Evolutionary conservation across 2,113 vertebrate species (phyloP).

Genomic region (Nothobranchius kuhntae): DNA sequence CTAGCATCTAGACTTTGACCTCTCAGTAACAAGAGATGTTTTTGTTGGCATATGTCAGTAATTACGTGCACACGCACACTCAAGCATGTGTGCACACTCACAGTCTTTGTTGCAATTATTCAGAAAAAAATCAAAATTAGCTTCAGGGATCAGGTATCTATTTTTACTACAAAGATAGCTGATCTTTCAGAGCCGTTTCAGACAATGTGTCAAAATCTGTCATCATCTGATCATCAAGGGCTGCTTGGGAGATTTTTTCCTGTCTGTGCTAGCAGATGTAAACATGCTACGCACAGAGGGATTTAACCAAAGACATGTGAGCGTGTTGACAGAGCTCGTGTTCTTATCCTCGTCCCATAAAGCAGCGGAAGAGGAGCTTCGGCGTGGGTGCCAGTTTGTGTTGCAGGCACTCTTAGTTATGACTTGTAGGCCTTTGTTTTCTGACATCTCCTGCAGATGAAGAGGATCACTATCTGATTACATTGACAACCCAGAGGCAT

Average conservation of each 20-base stretch:
- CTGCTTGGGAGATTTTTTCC: constrained; percentile 18
- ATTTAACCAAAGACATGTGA: constrained; percentile 48
- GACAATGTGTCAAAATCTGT: constrained; percentile 45
- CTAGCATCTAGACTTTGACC: constrained; percentile 61
- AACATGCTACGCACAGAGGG: constrained; percentile 43
- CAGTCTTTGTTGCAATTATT: constrained; percentile 47
- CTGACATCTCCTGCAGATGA: constrained; percentile 55
- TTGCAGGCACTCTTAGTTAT: constrained; percentile 30
- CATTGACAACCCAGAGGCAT: constrained; percentile 58
- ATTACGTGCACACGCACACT: constrained; percentile 38
- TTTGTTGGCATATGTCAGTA: constrained; percentile 50
- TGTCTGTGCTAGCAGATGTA: constrained; percentile 44
- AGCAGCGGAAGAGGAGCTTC: constrained; percentile 21
- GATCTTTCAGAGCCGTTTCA: constrained; percentile 46
- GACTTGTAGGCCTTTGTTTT: constrained; percentile 59
- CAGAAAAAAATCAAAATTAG: constrained; percentile 47
- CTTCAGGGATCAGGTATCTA: constrained; percentile 46
- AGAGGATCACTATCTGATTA: constrained; percentile 52
- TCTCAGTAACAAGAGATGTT: constrained; percentile 49
- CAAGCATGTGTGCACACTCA: not conserved
- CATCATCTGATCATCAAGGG: constrained; percentile 48
- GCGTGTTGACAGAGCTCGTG: constrained; percentile 56
- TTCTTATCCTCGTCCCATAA: constrained; percentile 44
- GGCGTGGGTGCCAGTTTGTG: constrained; percentile 40
- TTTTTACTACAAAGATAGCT: constrained; percentile 56